Percentiles rank a stretch among this genome's conserved stretches.
phyloP scores from a whole-genome alignment of 2,888 invertebrate species.

The Tenthredo amoena region DNA sequence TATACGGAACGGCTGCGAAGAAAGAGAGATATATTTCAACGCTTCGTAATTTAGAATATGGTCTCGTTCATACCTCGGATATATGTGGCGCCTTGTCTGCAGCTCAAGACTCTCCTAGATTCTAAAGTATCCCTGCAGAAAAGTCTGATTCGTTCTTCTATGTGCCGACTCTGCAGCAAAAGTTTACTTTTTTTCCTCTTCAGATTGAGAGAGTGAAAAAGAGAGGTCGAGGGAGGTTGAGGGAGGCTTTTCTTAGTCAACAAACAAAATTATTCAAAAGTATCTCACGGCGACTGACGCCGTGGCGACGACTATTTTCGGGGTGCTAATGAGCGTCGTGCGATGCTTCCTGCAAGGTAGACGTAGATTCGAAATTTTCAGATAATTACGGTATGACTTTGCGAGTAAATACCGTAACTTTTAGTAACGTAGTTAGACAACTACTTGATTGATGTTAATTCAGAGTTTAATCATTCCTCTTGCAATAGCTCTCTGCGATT shows the following conservation, averaged over 20 bases:
- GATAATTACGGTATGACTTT: slow-evolving; percentile 27
- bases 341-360: neutral
- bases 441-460: slow-evolving; percentile 38
- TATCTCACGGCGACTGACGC: neutral
- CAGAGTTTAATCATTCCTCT: slow-evolving; percentile 3
- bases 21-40: neutral
- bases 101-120: slow-evolving; percentile 16
- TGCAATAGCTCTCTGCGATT: slow-evolving; percentile 7
- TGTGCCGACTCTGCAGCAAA: slow-evolving; percentile 7
- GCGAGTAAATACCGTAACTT: slow-evolving; percentile 26
- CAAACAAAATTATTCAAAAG: slow-evolving; percentile 16
- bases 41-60: slow-evolving; percentile 17
- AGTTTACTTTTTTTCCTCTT: slow-evolving; percentile 11
- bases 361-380: slow-evolving; percentile 12
- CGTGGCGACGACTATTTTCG: neutral
- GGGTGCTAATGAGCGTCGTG: slow-evolving; percentile 24
- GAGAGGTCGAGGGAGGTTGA: neutral
- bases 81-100: slow-evolving; percentile 9
- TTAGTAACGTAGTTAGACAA: slow-evolving; percentile 25
- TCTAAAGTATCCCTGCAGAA: neutral
- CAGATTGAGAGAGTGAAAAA: neutral
- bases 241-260: slow-evolving; percentile 16
- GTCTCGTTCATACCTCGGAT: neutral
- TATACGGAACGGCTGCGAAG: neutral
- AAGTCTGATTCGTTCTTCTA: neutral